Evolutionary conservation across 1,140 invertebrate genomes (phyloP).

Genomic region (Aculops lycopersici): DNA sequence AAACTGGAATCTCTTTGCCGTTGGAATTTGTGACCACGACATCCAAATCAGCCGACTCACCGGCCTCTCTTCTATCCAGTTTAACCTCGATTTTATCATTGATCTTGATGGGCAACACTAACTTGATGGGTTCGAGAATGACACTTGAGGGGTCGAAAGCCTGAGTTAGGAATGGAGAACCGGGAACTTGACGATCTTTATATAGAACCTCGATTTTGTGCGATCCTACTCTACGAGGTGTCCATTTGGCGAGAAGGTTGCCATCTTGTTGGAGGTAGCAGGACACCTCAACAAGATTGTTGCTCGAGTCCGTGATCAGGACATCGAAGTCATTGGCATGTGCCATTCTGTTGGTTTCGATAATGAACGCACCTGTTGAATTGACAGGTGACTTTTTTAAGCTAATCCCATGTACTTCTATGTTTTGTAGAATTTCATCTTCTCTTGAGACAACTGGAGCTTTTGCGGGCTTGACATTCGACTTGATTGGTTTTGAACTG

Average conservation of each 20-base stretch:
- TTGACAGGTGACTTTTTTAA: slow-evolving; percentile 45
- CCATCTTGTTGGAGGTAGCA: slow-evolving; percentile 86
- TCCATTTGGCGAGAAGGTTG: slow-evolving; percentile 62
- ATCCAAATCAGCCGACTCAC: slow-evolving; percentile 46
- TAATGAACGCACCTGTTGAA: slow-evolving; percentile 47
- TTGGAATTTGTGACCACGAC: slow-evolving; percentile 54
- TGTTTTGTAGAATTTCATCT: slow-evolving; percentile 26
- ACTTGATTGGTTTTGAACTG: slow-evolving; percentile 17
- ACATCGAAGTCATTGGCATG: slow-evolving; percentile 39
- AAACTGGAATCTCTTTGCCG: slow-evolving; percentile 47
- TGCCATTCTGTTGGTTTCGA: slow-evolving; percentile 41
- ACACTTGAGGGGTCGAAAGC: slow-evolving; percentile 57
- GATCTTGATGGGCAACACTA: slow-evolving; percentile 24
- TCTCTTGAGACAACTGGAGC: slow-evolving; percentile 20
- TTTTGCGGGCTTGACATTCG: slow-evolving; percentile 13
- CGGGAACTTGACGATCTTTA: slow-evolving; percentile 54
- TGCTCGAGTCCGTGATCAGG: slow-evolving; percentile 30
- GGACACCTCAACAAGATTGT: slow-evolving; percentile 48
- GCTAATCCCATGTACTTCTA: slow-evolving; percentile 38
- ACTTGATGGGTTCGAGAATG: slow-evolving; percentile 26
- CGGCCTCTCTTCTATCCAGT: slow-evolving; percentile 48
- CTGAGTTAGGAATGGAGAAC: slow-evolving; percentile 79
- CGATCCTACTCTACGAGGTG: slow-evolving; percentile 30
- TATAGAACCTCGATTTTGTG: slow-evolving; percentile 62
- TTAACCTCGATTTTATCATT: slow-evolving; percentile 51